phyloP scores from a whole-genome alignment of 53 echinoderm and acorn worm genomes.

The Temnopleurus reevesii region DNA sequence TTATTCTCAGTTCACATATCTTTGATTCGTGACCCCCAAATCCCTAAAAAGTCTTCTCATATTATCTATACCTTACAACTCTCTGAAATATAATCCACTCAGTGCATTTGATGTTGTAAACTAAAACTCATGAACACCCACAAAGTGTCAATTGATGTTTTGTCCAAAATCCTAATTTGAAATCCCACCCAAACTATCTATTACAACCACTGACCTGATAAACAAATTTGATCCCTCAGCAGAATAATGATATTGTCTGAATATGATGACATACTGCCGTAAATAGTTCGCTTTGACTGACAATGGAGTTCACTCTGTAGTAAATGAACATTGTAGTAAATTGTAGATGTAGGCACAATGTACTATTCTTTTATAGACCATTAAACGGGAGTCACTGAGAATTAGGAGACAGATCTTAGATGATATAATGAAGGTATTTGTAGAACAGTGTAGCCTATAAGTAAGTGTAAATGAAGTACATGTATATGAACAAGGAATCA shows the following conservation, averaged over 20 bases:
- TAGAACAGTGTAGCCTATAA: too few relatives aligned
- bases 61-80: background rate
- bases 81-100: background rate
- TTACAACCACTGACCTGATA: conserved; percentile 41
- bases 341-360: too few relatives aligned
- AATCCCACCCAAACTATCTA: conserved; percentile 23
- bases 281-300: background rate
- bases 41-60: background rate
- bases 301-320: too few relatives aligned
- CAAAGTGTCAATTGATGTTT: conserved; percentile 26
- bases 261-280: background rate
- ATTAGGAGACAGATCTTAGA: too few relatives aligned
- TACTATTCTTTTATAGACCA: too few relatives aligned
- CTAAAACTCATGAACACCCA: conserved; percentile 12
- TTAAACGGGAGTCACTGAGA: too few relatives aligned
- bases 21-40: background rate
- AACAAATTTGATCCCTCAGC: conserved; percentile 30
- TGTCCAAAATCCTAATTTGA: background rate
- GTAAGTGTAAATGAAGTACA: too few relatives aligned
- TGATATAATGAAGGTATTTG: too few relatives aligned
- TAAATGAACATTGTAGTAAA: too few relatives aligned
- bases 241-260: conserved; percentile 15
- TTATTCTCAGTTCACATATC: conserved; percentile 11
- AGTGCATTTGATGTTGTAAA: background rate
- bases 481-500: too few relatives aligned